phyloP scores from a whole-genome alignment of 2,888 invertebrate genomes.

The Spilosoma lubricipeda region DNA sequence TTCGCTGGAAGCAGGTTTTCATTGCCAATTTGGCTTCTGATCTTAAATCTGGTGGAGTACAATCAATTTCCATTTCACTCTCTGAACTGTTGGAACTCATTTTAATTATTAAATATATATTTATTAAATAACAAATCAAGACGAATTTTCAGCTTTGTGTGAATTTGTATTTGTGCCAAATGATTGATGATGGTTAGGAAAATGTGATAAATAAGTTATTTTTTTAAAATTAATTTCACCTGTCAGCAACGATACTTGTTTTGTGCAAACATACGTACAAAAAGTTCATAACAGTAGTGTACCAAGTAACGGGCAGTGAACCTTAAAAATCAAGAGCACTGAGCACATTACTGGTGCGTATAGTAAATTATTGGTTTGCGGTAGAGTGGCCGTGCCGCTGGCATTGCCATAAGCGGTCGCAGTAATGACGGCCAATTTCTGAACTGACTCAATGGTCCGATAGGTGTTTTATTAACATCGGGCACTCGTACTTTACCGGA shows the following conservation, averaged over 20 bases:
- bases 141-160: too few relatives aligned
- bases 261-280: constrained; percentile 17
- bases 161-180: too few relatives aligned
- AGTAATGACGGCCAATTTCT: constrained; percentile 75
- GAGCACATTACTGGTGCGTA: constrained; percentile 66
- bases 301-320: constrained; percentile 47
- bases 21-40: too few relatives aligned
- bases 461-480: constrained; percentile 56
- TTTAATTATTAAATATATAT: too few relatives aligned
- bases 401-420: constrained; percentile 63
- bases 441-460: constrained; percentile 58
- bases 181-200: background rate
- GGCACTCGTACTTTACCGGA: constrained; percentile 32
- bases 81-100: too few relatives aligned
- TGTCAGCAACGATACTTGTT: background rate
- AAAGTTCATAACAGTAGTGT: constrained; percentile 47
- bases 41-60: too few relatives aligned
- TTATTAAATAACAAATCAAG: too few relatives aligned
- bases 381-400: constrained; percentile 56
- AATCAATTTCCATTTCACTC: too few relatives aligned
- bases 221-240: background rate
- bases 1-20: too few relatives aligned
- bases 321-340: constrained; percentile 59
- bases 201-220: background rate
- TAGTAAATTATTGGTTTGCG: constrained; percentile 71